Evolutionary conservation across 2,797 vertebrate species (phyloP), one percentile per base, ranked within the genome.

Genomic region (Coracias cyanogaster): DNA sequence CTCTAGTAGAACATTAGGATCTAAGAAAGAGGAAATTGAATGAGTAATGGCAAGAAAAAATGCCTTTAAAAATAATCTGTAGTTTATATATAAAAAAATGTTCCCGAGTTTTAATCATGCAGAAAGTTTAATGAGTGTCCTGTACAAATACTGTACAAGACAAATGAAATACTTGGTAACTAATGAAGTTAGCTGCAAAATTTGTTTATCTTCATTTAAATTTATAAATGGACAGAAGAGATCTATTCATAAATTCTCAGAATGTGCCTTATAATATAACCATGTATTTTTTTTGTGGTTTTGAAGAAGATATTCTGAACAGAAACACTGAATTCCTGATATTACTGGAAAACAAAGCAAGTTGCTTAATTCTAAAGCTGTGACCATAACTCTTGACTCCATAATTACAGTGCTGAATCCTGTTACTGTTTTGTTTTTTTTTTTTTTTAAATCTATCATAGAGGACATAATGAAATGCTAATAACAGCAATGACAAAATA

Each of bases 31-130:
- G 61, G 61, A 93, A 94, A 80, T 46, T 76, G 45, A 88, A 88
- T 93, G 52, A 91, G 58, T 88, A 93, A 88, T 93, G 54, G 26
- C 31, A 81, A 74, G 65, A 67, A 96, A 94, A 58, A 81, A 66
- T 12, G 29, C 22, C 51, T 85, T 87, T 77, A 57, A 86, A 90
- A 92, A 80, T 57, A 67, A 91, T 57, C 82, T 58, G 52, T 60
- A 37, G 9, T 65, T 81, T 69, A 80, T 77, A 31, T 21, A 61
- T 78, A 8, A 46, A 41, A 51, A 54, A 12, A 54, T 29, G 5
- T 62, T 77, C 21, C 28, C 19, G 2, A 66, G 24, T 85, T 93
- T 93, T 95, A 94, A 92, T 89, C 54, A 78, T 19, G 71, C 9
- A 55, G 78, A 24, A 89, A 58, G 5, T 76, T 86, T 79, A 83